Conservation (phyloP, 2,888 invertebrate genomes). For the Ligdia adustata region DNA sequence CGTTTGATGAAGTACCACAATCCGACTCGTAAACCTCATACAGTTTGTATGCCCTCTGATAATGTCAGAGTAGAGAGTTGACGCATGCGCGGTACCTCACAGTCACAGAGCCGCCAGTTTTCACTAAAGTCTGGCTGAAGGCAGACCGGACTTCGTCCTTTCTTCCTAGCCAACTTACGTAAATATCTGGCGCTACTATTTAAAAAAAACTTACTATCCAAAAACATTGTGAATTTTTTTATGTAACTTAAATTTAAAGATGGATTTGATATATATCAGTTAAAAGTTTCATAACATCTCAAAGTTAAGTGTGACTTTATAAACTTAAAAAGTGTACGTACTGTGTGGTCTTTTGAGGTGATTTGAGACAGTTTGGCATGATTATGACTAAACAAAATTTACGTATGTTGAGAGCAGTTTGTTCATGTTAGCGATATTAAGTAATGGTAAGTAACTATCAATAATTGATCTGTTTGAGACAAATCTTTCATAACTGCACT, state of each 20-base stretch:
- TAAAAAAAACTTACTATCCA: neutral
- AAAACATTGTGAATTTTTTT: neutral
- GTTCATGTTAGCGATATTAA: neutral
- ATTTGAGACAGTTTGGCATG: neutral
- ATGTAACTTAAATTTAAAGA: neutral
- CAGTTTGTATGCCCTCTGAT: constrained; percentile 33
- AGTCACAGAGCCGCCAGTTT: constrained; percentile 16
- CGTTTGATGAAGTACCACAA: constrained; percentile 36
- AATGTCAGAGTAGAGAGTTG: constrained; percentile 18
- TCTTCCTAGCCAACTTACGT: constrained; percentile 8
- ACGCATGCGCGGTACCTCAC: constrained; percentile 36
- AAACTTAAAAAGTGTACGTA: constrained; percentile 6
- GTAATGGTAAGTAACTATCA: constrained; percentile 20
- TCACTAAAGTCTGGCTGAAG: constrained; percentile 11
- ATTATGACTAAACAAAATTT: neutral
- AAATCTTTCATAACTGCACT: no score
- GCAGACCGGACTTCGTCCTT: constrained; percentile 4
- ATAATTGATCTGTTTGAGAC: no score
- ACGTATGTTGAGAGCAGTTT: constrained; percentile 1
- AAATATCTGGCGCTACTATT: constrained; percentile 13
- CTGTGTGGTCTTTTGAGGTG: neutral
- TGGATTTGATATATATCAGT: neutral
- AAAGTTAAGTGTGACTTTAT: constrained; percentile 7
- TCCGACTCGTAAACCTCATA: constrained; percentile 30
- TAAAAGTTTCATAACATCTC: neutral